These are phyloP conservation scores for Eubucco bourcierii DNA, from an alignment of 2,113 vertebrate species.

Conservation along the genomic window DNA sequence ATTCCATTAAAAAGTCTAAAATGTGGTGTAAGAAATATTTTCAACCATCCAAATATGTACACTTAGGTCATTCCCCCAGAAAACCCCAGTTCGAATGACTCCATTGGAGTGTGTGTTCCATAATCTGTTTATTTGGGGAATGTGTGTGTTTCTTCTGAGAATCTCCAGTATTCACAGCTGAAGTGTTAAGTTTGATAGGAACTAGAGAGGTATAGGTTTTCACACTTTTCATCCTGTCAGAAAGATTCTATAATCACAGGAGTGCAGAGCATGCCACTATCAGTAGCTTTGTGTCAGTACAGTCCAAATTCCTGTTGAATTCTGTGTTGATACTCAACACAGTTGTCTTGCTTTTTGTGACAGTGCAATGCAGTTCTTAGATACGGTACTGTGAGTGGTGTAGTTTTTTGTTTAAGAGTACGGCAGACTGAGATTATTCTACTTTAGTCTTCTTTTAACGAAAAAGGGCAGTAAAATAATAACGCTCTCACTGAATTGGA, in stretches of 20 bases:
- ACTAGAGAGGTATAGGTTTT: not conserved
- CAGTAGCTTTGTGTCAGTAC: not conserved
- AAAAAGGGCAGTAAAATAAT: no score
- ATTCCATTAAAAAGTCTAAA: not conserved
- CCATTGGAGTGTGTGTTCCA: not conserved
- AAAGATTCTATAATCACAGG: accelerated
- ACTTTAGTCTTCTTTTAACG: no score
- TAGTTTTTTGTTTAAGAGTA: no score
- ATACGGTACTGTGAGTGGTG: not conserved
- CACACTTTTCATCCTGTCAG: not conserved
- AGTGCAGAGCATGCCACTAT: not conserved
- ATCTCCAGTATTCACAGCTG: not conserved
- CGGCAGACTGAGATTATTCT: no score
- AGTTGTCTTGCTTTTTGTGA: not conserved
- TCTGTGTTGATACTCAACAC: not conserved
- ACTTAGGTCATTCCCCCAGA: not conserved
- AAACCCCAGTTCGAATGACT: not conserved
- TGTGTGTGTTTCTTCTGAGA: not conserved
- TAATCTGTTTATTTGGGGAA: not conserved
- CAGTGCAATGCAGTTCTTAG: not conserved
- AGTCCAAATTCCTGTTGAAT: not conserved
- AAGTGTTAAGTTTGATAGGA: not conserved
- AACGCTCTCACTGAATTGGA: no score
- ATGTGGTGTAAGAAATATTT: not conserved
- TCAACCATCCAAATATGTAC: not conserved